Conservation (phyloP, 2,113 vertebrate species). For the Saguinus midas region DNA sequence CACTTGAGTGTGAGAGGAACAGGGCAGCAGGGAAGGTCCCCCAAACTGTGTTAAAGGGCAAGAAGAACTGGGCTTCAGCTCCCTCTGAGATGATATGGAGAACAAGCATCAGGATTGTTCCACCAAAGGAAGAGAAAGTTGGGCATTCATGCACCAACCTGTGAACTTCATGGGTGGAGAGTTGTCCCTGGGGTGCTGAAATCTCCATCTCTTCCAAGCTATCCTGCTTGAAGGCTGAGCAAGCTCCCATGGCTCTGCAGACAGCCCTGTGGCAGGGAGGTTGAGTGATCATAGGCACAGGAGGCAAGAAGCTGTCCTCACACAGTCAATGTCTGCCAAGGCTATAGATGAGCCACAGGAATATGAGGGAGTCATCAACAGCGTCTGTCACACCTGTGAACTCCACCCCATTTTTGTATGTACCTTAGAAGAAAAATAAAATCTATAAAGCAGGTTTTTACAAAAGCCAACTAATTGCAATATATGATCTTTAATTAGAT, state of each 20-base stretch:
- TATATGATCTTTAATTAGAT: neutral
- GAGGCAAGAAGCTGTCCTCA: neutral
- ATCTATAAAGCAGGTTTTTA: neutral
- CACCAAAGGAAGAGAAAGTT: neutral
- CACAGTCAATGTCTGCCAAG: fast-evolving
- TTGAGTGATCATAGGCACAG: neutral
- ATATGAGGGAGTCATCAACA: neutral
- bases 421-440: neutral
- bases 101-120: neutral
- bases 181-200: neutral
- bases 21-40: fast-evolving
- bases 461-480: neutral
- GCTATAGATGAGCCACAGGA: neutral
- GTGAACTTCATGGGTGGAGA: neutral
- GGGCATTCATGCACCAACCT: neutral
- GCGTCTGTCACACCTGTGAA: neutral
- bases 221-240: neutral
- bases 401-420: neutral
- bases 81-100: neutral
- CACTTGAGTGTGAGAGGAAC: neutral
- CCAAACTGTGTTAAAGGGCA: neutral
- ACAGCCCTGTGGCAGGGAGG: neutral
- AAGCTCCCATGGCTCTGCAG: neutral
- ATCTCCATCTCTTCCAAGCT: neutral
- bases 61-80: neutral